Conservation (phyloP, 2,797 vertebrate genomes). For the Chloroceryle amazona region DNA sequence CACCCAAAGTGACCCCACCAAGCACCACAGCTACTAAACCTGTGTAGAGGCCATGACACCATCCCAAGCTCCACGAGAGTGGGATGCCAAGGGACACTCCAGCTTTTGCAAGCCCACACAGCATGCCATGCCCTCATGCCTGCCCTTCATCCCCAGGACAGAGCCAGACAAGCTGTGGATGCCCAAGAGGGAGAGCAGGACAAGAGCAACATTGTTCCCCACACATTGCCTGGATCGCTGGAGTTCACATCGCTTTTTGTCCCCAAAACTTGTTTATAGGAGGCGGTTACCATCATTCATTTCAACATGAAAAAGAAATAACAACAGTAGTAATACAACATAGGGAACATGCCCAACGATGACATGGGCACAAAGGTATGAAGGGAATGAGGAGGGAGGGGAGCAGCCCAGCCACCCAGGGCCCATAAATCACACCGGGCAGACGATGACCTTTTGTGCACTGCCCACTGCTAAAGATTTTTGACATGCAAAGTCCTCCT, state of each 20-base stretch:
- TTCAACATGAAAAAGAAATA: not conserved
- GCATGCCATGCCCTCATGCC: accelerated
- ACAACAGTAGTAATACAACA: not conserved
- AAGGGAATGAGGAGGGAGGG: slow-evolving; percentile 71
- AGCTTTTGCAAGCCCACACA: not conserved
- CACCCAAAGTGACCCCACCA: not conserved
- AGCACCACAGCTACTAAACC: not conserved
- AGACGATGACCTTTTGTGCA: slow-evolving; percentile 41
- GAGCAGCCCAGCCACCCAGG: not conserved
- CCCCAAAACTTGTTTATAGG: slow-evolving; percentile 8
- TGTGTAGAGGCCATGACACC: not conserved
- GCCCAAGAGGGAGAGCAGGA: not conserved
- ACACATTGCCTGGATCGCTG: not conserved
- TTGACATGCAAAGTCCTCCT: not conserved
- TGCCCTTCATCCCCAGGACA: accelerated
- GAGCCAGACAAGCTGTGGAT: not conserved
- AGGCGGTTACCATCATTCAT: slow-evolving; percentile 41
- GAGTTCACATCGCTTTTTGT: not conserved
- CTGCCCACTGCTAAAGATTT: slow-evolving; percentile 30
- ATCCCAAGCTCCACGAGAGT: not conserved
- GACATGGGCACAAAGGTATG: slow-evolving; percentile 63
- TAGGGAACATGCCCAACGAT: not conserved
- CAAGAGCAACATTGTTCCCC: slow-evolving; percentile 64
- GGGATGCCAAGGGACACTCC: not conserved
- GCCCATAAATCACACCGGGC: slow-evolving; percentile 50